Conservation (phyloP, 2,113 vertebrate species). For the Apaloderma vittatum region DNA sequence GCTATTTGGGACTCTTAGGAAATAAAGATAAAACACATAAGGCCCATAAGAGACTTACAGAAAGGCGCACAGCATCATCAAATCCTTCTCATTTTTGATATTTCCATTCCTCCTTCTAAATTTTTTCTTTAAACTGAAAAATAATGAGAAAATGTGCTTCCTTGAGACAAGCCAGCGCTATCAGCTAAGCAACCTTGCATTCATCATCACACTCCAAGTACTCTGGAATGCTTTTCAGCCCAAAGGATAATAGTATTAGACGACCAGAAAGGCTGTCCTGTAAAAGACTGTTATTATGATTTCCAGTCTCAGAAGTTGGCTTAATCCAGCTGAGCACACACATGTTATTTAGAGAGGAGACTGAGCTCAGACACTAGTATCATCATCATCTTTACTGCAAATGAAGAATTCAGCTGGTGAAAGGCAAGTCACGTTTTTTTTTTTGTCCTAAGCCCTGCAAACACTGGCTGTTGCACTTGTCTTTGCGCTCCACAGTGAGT, state of each 20-base stretch:
- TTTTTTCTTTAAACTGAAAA: conserved; percentile 32
- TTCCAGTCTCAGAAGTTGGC: conserved; percentile 61
- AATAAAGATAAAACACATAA: conserved; percentile 22
- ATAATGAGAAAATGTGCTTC: conserved; percentile 51
- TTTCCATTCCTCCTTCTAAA: conserved; percentile 39
- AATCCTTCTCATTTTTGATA: conserved; percentile 49
- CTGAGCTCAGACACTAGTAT: conserved; percentile 45
- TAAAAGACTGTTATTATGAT: conserved; percentile 67
- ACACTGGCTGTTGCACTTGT: background rate
- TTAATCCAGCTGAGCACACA: conserved; percentile 73
- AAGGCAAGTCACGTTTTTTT: conserved; percentile 35
- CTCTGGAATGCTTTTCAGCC: conserved; percentile 66
- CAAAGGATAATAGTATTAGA: conserved; percentile 65
- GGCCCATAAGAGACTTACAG: background rate
- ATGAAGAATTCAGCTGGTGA: conserved; percentile 40
- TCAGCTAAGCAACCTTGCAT: conserved; percentile 54
- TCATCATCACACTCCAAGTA: conserved; percentile 41
- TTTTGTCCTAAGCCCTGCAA: conserved; percentile 50
- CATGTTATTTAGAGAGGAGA: conserved; percentile 57
- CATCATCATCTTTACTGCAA: conserved; percentile 44
- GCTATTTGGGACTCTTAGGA: background rate
- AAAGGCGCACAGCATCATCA: background rate
- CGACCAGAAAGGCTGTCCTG: conserved; percentile 56
- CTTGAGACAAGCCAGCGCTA: conserved; percentile 49
- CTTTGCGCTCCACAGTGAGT: background rate